Evolutionary conservation across 2,888 invertebrate genomes (phyloP), one percentile per base, ranked within the genome.

Genomic region (Hipparchia semele): DNA sequence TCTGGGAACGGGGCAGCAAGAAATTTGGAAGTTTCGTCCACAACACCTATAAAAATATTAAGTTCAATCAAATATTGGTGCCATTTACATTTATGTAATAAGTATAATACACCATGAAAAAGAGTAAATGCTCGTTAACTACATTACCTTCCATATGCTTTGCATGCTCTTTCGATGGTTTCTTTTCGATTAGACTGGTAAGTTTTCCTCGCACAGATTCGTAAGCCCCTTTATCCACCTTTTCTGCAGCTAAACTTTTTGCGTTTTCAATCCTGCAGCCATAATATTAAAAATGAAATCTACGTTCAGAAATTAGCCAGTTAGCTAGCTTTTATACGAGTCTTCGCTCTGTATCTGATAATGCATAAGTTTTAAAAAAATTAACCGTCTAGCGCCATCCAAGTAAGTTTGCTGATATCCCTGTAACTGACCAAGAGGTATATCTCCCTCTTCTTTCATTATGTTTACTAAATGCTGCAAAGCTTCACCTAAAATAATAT

Each of bases 21-120:
- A 79, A 84, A 91, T 74, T 89, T 88, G 0, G 91, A 80, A 7
- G 84, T 76, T 9, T 88, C 87, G 0, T 90, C 90, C 39, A 90
- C 76, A n/a, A 90, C 69, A 2, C 79, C 90, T 90, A 78, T 33
- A 72, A 69, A 60, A 77, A 72, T 49, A 68, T 71, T 67, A 59
- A 5, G 9, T 10, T 60, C 33, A 39, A 6, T 60, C 1, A 39
- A 60, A 60, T 33, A 39, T 23, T 58, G 3, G 23, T 23, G 13
- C 39, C 6, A 23, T 59, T 45, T 6, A 9, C n/a, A 61, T 2
- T 39, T 58, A 1, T 58, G 2, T 6, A 39, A 33, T 33, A 23
- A 23, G 23, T 23, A 4, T 60, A 12, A 10, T 7, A 8, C 8
- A 60, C 2, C 6, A 5, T 10, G 12, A 10, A 46, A 62, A 9